A percentile compares a stretch with the other conserved stretches of the same genome.
phyloP scores from a whole-genome alignment of 37 sponge, comb jelly and placozoan genomes.

The Mnemiopsis leidyi region DNA sequence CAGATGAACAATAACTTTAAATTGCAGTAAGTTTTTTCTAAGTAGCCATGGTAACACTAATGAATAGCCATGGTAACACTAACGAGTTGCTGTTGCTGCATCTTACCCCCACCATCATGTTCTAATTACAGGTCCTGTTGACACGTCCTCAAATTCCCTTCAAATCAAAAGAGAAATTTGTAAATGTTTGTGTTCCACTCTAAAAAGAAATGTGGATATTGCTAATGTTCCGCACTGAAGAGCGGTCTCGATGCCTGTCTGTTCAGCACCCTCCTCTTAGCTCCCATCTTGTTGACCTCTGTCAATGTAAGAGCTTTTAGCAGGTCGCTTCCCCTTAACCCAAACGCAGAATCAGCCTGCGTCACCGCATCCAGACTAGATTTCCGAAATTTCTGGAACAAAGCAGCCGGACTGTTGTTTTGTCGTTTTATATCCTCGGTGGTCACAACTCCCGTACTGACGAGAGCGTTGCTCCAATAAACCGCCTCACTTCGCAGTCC shows the following conservation, averaged over 20 bases:
- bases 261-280: not conserved
- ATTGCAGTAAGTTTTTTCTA: too few relatives aligned
- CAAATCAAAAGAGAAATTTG: too few relatives aligned
- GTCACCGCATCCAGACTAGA: not conserved
- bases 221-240: not conserved
- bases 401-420: not conserved
- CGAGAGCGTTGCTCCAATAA: constrained; percentile 4
- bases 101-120: too few relatives aligned
- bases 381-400: constrained; percentile 28
- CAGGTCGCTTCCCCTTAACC: not conserved
- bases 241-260: not conserved
- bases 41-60: too few relatives aligned
- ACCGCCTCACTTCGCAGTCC: not conserved
- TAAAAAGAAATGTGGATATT: too few relatives aligned
- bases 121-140: too few relatives aligned
- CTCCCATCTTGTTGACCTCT: not conserved
- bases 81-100: too few relatives aligned
- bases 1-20: too few relatives aligned
- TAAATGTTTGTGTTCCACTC: too few relatives aligned
- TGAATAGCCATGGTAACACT: too few relatives aligned
- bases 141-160: too few relatives aligned
- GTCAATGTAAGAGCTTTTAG: constrained; percentile 26
- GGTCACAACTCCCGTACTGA: not conserved
- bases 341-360: not conserved
- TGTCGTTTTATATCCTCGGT: not conserved